phyloP scores from a whole-genome alignment of 1,140 invertebrate species.

The Cataglyphis hispanica region DNA sequence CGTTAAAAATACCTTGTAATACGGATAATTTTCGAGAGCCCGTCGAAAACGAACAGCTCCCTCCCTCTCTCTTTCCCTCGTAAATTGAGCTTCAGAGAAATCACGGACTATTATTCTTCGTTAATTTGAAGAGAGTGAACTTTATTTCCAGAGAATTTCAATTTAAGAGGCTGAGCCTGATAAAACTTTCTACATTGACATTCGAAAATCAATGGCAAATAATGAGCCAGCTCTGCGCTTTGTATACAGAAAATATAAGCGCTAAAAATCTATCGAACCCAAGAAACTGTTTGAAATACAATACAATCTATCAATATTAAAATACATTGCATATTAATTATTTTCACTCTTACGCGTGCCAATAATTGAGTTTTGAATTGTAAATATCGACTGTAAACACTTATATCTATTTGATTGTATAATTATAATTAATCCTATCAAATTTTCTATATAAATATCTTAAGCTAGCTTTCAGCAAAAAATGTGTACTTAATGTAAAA shows the following conservation, averaged over 20 bases:
- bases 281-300: not conserved
- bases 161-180: not conserved
- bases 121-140: conserved; percentile 1
- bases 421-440: conserved; percentile 22
- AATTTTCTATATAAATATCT: not conserved
- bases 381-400: conserved; percentile 7
- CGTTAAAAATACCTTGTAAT: too few relatives aligned
- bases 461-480: conserved; percentile 2
- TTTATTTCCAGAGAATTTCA: not conserved
- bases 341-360: not conserved
- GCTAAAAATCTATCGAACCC: not conserved
- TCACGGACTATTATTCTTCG: not conserved
- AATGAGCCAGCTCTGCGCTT: not conserved
- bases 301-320: not conserved
- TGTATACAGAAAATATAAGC: not conserved
- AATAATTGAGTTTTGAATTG: conserved; percentile 21
- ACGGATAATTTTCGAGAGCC: not conserved
- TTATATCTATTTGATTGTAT: not conserved
- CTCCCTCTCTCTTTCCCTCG: not conserved
- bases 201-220: not conserved
- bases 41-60: not conserved
- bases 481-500: not conserved
- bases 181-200: not conserved
- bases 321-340: not conserved
- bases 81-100: not conserved